phyloP scores from a whole-genome alignment of 2,113 vertebrate genomes.

The Daboia siamensis region DNA sequence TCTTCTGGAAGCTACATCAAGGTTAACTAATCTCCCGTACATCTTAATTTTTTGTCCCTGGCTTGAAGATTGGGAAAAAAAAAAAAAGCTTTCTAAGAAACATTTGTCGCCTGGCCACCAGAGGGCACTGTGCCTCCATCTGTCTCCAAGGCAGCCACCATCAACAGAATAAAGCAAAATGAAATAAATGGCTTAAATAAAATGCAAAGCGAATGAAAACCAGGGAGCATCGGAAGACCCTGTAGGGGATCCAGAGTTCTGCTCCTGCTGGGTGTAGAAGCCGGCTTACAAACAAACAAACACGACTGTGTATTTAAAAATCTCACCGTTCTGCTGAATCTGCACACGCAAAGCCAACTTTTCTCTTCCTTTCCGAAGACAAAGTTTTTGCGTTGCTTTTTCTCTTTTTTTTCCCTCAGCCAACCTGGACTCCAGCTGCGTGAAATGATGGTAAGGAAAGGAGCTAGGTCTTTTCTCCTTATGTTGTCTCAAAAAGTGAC shows the following conservation, averaged over 20 bases:
- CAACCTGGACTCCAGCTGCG: background rate
- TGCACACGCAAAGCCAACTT: background rate
- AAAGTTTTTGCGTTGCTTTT: background rate
- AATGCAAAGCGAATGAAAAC: background rate
- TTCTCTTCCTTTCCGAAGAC: background rate
- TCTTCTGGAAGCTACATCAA: conserved; percentile 16
- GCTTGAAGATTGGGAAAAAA: background rate
- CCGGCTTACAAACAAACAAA: background rate
- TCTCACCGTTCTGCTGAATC: background rate
- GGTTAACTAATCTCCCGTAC: conserved; percentile 1
- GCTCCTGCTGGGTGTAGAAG: background rate
- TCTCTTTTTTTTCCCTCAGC: background rate
- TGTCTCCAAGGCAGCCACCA: rapidly evolving
- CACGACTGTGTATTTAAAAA: background rate
- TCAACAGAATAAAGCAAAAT: background rate
- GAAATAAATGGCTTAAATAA: background rate
- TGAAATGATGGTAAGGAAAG: background rate
- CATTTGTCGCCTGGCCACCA: background rate
- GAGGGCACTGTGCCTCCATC: background rate
- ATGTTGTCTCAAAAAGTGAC: background rate
- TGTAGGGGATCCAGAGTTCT: background rate
- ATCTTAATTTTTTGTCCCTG: background rate
- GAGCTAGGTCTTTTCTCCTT: background rate
- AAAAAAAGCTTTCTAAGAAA: background rate
- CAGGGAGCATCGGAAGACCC: background rate